phyloP scores from a whole-genome alignment of 2,888 invertebrate species.

The Plagodis pulveraria region DNA sequence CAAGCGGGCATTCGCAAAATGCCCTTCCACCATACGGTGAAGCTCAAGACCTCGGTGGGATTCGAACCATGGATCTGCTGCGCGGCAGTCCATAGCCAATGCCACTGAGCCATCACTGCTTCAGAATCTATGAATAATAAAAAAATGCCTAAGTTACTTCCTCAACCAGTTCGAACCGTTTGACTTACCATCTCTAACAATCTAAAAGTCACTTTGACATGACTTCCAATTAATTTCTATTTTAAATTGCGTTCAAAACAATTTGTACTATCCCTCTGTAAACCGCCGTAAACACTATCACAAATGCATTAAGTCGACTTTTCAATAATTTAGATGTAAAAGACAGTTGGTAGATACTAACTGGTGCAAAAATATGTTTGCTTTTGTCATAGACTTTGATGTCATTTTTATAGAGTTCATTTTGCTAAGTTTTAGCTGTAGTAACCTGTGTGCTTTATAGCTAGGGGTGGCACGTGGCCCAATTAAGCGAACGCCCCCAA shows the following conservation, averaged over 20 bases:
- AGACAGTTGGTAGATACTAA: background rate
- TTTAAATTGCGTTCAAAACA: conserved; percentile 66
- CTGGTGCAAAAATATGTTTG: conserved; percentile 27
- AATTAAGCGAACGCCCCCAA: conserved; percentile 65
- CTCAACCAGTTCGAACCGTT: conserved; percentile 26
- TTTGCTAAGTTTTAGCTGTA: conserved; percentile 31
- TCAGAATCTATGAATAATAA: background rate
- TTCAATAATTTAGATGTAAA: conserved; percentile 10
- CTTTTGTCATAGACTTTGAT: conserved; percentile 32
- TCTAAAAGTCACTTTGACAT: conserved; percentile 58
- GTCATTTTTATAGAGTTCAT: conserved; percentile 12
- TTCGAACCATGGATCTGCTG: no score
- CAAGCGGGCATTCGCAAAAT: no score
- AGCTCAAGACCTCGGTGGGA: no score
- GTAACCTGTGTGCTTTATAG: conserved; percentile 18
- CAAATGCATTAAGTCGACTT: conserved; percentile 31
- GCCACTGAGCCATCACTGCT: no score
- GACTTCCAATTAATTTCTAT: conserved; percentile 57
- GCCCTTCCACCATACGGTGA: no score
- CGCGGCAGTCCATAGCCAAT: no score
- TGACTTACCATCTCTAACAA: conserved; percentile 35
- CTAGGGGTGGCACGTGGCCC: conserved; percentile 72
- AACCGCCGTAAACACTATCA: conserved; percentile 33
- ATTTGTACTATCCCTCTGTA: conserved; percentile 37
- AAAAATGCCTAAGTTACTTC: conserved; percentile 6